Conservation (phyloP, 2,888 invertebrate species). For the Xestia sexstrigata region DNA sequence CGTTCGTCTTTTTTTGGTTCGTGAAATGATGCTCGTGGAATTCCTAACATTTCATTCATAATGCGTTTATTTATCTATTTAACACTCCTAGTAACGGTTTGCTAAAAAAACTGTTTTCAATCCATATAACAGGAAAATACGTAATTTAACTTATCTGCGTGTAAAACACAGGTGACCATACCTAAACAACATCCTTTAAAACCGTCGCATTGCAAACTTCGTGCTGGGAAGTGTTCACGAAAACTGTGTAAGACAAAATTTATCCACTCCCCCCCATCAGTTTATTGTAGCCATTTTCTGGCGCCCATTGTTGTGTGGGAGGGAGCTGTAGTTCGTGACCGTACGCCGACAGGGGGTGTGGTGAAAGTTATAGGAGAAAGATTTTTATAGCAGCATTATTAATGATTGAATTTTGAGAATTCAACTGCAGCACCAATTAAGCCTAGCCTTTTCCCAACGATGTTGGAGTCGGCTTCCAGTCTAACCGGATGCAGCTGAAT, state of each 20-base stretch:
- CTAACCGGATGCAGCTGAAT: too few species aligned
- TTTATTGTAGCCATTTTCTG: conserved; percentile 79
- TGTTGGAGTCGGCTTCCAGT: too few species aligned
- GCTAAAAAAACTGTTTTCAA: neutral
- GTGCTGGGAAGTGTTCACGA: conserved; percentile 61
- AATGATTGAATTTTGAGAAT: neutral
- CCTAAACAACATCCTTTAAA: neutral
- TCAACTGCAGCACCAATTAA: neutral
- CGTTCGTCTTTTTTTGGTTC: neutral
- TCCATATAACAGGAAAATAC: too few species aligned
- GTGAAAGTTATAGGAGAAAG: conserved; percentile 39
- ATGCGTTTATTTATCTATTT: neutral
- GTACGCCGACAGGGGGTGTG: conserved; percentile 56
- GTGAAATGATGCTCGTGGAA: neutral
- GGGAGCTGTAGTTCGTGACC: conserved; percentile 70
- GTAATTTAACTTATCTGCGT: neutral
- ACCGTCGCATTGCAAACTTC: conserved; percentile 43
- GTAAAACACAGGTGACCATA: neutral
- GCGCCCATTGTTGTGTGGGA: conserved; percentile 69
- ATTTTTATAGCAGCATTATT: neutral
- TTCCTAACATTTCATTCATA: neutral
- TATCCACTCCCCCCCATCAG: conserved; percentile 68
- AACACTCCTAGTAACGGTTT: neutral
- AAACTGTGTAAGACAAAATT: conserved; percentile 72
- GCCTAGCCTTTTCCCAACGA: too few species aligned